phyloP scores from a whole-genome alignment of 2,113 vertebrate species.

The Dicentrarchus labrax region DNA sequence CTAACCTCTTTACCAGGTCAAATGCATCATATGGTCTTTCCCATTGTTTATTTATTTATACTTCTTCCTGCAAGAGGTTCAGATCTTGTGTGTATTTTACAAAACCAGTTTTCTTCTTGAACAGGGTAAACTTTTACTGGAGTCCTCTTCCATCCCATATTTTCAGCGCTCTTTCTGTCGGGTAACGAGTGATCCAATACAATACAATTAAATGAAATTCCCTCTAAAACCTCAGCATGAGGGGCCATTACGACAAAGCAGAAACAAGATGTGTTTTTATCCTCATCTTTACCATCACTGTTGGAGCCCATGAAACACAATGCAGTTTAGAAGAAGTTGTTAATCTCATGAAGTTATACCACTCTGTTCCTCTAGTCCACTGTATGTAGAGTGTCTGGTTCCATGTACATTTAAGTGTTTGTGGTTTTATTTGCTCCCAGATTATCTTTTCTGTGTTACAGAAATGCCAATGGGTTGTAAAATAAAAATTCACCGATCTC shows the following conservation, averaged over 20 bases:
- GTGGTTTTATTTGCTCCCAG: conserved; percentile 49
- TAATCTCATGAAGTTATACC: conserved; percentile 10
- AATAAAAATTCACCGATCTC: conserved; percentile 74
- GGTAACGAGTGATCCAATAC: background rate
- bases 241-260: background rate
- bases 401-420: conserved; percentile 61
- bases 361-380: background rate
- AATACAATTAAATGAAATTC: background rate
- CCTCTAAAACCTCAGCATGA: background rate
- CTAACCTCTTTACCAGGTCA: conserved; percentile 47
- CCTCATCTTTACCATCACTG: background rate
- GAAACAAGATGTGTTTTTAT: background rate
- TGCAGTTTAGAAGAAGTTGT: background rate
- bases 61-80: conserved; percentile 12
- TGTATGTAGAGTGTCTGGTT: conserved; percentile 47
- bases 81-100: conserved; percentile 30
- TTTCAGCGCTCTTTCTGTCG: conserved; percentile 14
- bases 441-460: conserved; percentile 60
- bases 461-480: conserved; percentile 69
- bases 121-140: background rate
- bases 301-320: background rate
- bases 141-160: background rate
- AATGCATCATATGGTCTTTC: conserved; percentile 31
- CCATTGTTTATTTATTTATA: conserved; percentile 67
- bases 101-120: background rate